phyloP scores from a whole-genome alignment of 1,140 invertebrate genomes.

The Lucilia cuprina region DNA sequence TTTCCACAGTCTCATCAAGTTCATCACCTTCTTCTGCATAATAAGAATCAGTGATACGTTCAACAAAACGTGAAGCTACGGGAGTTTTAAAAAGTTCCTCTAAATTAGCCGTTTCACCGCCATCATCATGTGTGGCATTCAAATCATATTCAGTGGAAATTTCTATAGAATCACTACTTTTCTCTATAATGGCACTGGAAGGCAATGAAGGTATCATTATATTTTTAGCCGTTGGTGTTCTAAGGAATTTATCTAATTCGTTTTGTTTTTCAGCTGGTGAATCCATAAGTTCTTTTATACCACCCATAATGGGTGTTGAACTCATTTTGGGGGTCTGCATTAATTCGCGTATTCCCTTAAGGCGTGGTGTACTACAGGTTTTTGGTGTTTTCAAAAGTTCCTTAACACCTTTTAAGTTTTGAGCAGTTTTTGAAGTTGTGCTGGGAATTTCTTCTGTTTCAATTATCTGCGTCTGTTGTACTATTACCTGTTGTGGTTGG shows the following conservation, averaged over 20 bases:
- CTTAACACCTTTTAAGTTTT: not conserved
- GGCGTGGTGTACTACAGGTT: slow-evolving; percentile 42
- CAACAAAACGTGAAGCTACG: slow-evolving; percentile 28
- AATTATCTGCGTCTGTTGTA: not conserved
- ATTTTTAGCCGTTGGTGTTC: slow-evolving; percentile 52
- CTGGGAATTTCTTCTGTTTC: not conserved
- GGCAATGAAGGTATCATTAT: slow-evolving; percentile 56
- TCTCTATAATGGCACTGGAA: slow-evolving; percentile 46
- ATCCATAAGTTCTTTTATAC: slow-evolving; percentile 50
- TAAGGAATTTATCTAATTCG: slow-evolving; percentile 45
- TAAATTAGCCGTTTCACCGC: slow-evolving; percentile 39
- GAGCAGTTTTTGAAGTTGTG: not conserved
- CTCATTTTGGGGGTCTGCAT: slow-evolving; percentile 23
- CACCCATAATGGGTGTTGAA: not conserved
- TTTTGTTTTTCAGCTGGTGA: slow-evolving; percentile 11
- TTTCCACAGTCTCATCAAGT: not conserved
- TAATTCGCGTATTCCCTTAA: slow-evolving; percentile 15
- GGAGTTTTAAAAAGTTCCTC: slow-evolving; percentile 51
- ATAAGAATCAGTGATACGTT: slow-evolving; percentile 8
- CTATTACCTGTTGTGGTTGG: not conserved
- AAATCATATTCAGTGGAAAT: slow-evolving; percentile 51
- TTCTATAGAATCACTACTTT: slow-evolving; percentile 20
- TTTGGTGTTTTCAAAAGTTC: slow-evolving; percentile 35
- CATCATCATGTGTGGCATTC: slow-evolving; percentile 40
- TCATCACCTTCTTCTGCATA: not conserved